phyloP scores from a whole-genome alignment of 2,888 invertebrate genomes.

The Cephus pulcher region DNA sequence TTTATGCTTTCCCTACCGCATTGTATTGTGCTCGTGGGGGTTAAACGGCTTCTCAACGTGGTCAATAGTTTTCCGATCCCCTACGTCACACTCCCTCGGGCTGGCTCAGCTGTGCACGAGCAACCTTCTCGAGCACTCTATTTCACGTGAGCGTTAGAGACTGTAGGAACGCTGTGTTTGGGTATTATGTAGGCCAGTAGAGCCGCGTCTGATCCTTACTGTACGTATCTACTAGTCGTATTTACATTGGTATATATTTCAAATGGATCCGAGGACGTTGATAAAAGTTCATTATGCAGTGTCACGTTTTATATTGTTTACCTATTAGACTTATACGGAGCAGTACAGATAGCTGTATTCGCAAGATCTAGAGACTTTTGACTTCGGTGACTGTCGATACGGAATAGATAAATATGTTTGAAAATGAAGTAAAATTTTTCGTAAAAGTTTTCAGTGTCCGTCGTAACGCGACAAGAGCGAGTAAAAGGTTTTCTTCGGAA shows the following conservation, averaged over 20 bases:
- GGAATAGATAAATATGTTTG: not conserved
- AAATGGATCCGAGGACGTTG: too few relatives aligned
- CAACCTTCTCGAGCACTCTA: not conserved
- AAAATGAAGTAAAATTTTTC: not conserved
- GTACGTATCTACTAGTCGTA: not conserved
- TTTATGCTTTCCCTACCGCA: conserved; percentile 52
- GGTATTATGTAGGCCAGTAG: not conserved
- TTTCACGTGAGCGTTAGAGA: not conserved
- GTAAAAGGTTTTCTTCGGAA: not conserved
- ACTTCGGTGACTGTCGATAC: not conserved
- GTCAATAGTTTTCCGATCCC: conserved; percentile 61
- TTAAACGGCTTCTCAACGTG: conserved; percentile 53
- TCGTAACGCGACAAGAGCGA: not conserved
- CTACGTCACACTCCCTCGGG: conserved; percentile 24
- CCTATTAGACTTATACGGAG: not conserved
- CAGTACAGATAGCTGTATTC: not conserved
- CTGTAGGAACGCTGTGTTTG: not conserved
- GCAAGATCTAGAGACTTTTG: not conserved
- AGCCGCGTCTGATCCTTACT: not conserved
- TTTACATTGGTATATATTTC: not conserved
- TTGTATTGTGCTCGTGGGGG: conserved; percentile 44
- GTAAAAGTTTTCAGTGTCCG: not conserved
- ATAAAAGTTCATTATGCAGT: too few relatives aligned
- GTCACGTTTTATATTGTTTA: not conserved
- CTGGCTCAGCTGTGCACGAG: conserved; percentile 5